Conservation (phyloP, 2,113 vertebrate species). For the Oostethus manadensis region DNA sequence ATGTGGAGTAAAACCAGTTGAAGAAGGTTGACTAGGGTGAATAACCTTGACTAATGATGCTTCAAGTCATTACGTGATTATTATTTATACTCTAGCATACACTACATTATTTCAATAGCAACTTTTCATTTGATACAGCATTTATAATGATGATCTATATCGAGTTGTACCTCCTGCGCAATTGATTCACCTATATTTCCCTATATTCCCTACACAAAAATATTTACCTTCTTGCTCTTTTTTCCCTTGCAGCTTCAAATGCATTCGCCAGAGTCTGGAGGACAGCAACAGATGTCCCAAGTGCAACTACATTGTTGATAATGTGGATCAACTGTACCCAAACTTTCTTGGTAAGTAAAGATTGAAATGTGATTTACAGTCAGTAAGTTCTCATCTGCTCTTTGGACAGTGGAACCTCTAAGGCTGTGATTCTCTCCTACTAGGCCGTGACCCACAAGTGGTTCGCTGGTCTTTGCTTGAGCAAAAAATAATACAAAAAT, state of each 20-base stretch:
- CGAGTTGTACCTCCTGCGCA: too few species aligned
- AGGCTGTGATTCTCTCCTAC: not conserved
- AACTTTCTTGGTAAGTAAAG: conserved; percentile 91
- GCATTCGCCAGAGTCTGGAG: conserved; percentile 96
- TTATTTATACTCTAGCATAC: too few species aligned
- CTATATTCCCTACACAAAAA: too few species aligned
- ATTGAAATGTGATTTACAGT: not conserved
- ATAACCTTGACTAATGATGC: too few species aligned
- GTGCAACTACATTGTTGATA: conserved; percentile 98
- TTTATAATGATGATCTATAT: too few species aligned
- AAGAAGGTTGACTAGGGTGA: too few species aligned
- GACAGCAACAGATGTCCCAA: conserved; percentile 98
- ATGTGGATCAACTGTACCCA: conserved; percentile 96
- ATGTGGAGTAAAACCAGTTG: too few species aligned
- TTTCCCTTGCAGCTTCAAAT: conserved; percentile 80
- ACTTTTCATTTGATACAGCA: too few species aligned
- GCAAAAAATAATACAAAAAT: too few species aligned
- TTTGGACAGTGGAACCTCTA: not conserved
- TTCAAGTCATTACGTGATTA: too few species aligned
- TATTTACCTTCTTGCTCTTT: not conserved
- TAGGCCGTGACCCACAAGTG: not conserved
- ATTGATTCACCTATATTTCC: not conserved
- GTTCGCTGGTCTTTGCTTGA: too few species aligned
- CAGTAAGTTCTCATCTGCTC: not conserved
- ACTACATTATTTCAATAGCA: too few species aligned